These are phyloP conservation scores for Oncorhynchus nerka DNA, from an alignment of 2,113 vertebrate species.

Conservation along the genomic window DNA sequence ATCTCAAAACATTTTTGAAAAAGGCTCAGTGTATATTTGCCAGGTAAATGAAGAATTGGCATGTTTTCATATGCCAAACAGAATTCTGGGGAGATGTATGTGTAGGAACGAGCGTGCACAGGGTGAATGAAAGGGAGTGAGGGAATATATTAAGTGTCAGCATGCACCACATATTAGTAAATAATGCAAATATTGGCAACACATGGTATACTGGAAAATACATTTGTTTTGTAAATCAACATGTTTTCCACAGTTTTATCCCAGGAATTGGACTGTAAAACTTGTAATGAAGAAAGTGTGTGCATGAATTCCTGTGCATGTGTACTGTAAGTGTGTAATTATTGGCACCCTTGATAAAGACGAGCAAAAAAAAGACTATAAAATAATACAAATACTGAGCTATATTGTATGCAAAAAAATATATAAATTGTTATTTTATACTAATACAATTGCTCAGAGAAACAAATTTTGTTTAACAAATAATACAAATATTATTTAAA, in stretches of 20 bases:
- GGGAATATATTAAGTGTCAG: conserved; percentile 32
- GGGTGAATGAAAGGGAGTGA: conserved; percentile 49
- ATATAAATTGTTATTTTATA: no score
- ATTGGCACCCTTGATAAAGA: no score
- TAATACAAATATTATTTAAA: no score
- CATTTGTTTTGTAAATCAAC: conserved; percentile 58
- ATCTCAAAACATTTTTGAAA: no score
- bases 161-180: conserved; percentile 36
- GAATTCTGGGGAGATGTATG: conserved; percentile 38
- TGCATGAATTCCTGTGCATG: neutral
- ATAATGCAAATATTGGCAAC: conserved; percentile 60
- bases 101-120: conserved; percentile 20
- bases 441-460: no score
- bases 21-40: neutral
- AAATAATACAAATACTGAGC: no score
- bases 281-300: conserved; percentile 61
- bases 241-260: conserved; percentile 46
- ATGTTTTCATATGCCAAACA: conserved; percentile 28
- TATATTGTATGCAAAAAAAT: no score
- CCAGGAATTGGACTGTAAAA: conserved; percentile 33
- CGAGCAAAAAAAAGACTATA: no score
- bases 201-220: conserved; percentile 60
- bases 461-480: no score
- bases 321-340: neutral
- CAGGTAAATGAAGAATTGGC: conserved; percentile 4